These are phyloP conservation scores for Psittacara wagleri DNA, from an alignment of 2,113 vertebrate species.

Conservation along the genomic window DNA sequence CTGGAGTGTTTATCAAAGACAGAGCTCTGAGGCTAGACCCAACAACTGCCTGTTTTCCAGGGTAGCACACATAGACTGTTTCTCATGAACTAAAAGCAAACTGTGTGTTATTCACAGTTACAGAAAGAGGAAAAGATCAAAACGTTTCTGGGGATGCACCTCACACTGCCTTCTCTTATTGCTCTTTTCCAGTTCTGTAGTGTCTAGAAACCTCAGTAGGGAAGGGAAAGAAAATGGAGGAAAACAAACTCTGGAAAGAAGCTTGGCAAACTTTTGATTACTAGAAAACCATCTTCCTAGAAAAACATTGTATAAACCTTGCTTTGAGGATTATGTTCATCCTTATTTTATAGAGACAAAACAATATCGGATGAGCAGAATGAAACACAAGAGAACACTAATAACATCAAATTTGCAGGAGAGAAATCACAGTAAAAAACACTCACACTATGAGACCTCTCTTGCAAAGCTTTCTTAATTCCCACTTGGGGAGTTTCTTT, in stretches of 20 bases:
- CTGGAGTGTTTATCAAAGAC: background rate
- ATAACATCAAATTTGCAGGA: background rate
- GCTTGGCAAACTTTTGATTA: background rate
- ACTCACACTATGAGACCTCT: background rate
- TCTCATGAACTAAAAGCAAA: background rate
- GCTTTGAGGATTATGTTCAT: background rate
- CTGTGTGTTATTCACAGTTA: background rate
- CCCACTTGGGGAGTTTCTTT: background rate
- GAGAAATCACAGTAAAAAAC: background rate
- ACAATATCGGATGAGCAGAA: background rate
- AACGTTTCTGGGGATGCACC: background rate
- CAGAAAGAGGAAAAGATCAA: background rate
- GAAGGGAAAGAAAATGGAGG: background rate
- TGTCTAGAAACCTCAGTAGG: background rate
- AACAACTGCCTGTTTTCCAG: background rate
- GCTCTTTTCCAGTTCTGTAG: background rate
- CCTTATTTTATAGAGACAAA: background rate
- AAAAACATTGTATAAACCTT: background rate
- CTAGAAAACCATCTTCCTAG: background rate
- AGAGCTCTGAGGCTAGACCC: background rate
- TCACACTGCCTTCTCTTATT: background rate
- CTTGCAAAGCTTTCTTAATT: background rate
- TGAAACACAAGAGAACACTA: background rate
- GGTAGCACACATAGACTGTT: accelerated
- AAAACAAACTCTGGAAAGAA: background rate